Base-by-base conservation (phyloP, 2,797 vertebrate genomes). In the Todus mexicanus region DNA sequence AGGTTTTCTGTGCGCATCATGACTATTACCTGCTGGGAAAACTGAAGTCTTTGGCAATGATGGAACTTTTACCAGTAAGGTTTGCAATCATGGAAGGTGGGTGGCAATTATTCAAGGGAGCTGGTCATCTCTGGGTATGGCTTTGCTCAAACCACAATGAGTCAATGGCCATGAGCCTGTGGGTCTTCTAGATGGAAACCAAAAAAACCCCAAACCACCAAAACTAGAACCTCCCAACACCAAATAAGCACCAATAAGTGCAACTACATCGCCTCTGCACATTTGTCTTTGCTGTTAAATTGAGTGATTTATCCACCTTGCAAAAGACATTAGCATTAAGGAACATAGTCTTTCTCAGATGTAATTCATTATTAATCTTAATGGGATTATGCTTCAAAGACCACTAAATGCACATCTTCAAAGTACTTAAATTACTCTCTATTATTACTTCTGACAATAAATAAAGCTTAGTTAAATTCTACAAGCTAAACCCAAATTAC, bases 381-480 rank as follows among this genome's bases (percentile, higher is more conserved):
- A 97, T 97, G 89, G 90, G 85, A 97, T 96, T 97, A 90, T 94
- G 93, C 89, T 96, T 96, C 91, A 95, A 97, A 95, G 84, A 94
- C 85, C 84, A 89, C 87, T 94, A 96, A 96, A 96, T 94, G 79
- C 88, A 74, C 84, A 79, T 92, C 92, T 90, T 96, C 87, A 84
- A 95, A 95, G 76, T 84, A 84, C 81, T 95, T 95, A 96, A 95
- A 96, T 94, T 90, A 64, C 74, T 95, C 76, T 42, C 59, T 91
- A 73, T 93, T 96, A 89, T 96, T 96, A 84, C 68, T 96, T 95
- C 74, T 92, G 88, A 96, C 86, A 96, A 96, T 94, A 96, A 96
- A 96, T 95, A 97, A 89, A 93, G 66, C 81, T 95, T 93, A 95
- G 87, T 95, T 95, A 95, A 88, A 93, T 94, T 95, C 92, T 90